Conservation (phyloP, 2,113 vertebrate genomes). For the Mixornis gularis region DNA sequence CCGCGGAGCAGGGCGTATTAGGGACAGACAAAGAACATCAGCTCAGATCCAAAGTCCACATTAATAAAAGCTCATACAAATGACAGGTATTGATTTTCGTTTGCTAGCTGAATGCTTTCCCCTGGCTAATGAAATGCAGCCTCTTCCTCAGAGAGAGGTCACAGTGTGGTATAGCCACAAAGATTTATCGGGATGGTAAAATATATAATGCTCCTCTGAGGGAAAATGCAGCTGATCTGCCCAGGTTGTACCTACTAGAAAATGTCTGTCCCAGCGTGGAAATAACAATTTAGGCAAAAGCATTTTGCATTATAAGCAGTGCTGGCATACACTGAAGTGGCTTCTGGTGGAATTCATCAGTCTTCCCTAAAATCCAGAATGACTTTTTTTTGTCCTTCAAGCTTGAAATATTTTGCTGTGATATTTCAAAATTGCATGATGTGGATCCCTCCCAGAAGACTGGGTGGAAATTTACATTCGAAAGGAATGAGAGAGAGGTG, state of each 20-base stretch:
- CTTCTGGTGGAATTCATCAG: background rate
- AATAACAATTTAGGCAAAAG: background rate
- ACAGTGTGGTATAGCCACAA: fast-evolving
- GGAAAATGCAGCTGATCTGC: background rate
- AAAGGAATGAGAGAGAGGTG: background rate
- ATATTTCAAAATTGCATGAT: background rate
- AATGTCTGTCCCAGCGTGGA: background rate
- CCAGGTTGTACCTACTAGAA: background rate
- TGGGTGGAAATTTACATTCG: background rate
- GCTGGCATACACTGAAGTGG: background rate
- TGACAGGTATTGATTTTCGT: slow-evolving; percentile 23
- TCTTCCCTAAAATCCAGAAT: background rate
- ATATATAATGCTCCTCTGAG: background rate
- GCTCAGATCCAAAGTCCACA: background rate
- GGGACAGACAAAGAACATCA: background rate
- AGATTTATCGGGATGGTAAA: background rate
- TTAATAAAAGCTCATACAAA: background rate
- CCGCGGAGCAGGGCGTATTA: fast-evolving
- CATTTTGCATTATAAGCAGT: background rate
- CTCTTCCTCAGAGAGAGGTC: background rate
- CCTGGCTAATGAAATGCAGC: background rate
- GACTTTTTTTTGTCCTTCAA: background rate
- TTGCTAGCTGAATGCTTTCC: background rate
- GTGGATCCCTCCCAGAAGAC: background rate
- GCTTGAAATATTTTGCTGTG: background rate